phyloP scores from a whole-genome alignment of 2,113 vertebrate genomes.

The Leucopternis melanops region DNA sequence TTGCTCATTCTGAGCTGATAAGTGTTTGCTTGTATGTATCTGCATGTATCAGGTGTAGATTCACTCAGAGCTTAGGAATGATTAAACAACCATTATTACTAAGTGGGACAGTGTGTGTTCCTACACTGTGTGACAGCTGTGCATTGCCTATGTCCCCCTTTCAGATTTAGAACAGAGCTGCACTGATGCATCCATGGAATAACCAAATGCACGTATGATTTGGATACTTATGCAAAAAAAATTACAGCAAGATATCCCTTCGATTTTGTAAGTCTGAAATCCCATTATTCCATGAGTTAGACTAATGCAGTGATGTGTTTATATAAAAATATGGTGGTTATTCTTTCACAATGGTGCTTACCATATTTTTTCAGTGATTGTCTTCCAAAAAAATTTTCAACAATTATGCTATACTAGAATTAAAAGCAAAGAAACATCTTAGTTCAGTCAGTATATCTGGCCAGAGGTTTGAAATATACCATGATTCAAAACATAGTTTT shows the following conservation, averaged over 20 bases:
- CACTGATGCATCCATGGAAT: not conserved
- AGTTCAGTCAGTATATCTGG: no score
- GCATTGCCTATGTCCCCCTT: not conserved
- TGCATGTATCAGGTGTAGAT: not conserved
- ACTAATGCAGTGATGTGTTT: not conserved
- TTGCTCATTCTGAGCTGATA: not conserved
- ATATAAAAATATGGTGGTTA: not conserved
- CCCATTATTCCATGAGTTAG: not conserved
- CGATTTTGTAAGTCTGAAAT: not conserved
- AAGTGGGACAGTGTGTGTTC: not conserved
- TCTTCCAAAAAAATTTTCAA: not conserved
- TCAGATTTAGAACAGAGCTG: not conserved
- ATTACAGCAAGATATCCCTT: not conserved
- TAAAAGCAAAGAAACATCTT: no score
- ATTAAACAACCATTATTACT: not conserved
- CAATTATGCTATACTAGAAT: no score
- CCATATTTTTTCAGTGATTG: not conserved
- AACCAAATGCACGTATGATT: not conserved
- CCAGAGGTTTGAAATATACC: no score
- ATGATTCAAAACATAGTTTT: no score
- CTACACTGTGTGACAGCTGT: not conserved
- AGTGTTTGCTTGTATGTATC: not conserved
- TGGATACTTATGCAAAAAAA: not conserved
- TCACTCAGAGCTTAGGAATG: not conserved
- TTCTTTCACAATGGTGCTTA: not conserved